Conservation (phyloP, 2,113 vertebrate species). For the Danionella cerebrum region DNA sequence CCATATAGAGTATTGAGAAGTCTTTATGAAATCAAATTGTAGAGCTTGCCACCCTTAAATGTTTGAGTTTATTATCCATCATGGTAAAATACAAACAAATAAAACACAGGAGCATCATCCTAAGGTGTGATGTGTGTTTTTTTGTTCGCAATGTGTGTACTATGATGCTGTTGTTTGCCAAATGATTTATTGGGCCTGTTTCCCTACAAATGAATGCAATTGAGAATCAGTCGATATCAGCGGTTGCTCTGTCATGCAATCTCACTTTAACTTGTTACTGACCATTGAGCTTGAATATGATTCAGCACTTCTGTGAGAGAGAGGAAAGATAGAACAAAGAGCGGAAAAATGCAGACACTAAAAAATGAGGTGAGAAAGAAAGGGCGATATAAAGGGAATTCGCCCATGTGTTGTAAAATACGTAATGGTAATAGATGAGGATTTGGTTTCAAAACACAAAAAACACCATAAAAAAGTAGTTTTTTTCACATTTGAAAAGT, state of each 20-base stretch:
- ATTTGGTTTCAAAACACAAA: too few species aligned
- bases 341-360: not conserved
- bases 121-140: not conserved
- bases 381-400: not conserved
- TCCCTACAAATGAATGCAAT: constrained; percentile 19
- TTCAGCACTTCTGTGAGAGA: constrained; percentile 18
- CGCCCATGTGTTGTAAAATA: too few species aligned
- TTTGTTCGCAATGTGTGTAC: not conserved
- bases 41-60: too few species aligned
- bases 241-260: constrained; percentile 19
- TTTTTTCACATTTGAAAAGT: too few species aligned
- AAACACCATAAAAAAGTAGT: too few species aligned
- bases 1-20: too few species aligned
- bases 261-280: constrained; percentile 8
- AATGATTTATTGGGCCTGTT: constrained; percentile 28
- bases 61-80: too few species aligned
- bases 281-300: constrained; percentile 17
- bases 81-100: too few species aligned
- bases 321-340: not conserved
- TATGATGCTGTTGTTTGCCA: not conserved
- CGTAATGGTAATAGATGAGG: too few species aligned
- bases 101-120: not conserved
- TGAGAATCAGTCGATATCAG: constrained; percentile 13
- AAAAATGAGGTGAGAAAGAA: not conserved
- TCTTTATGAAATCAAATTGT: too few species aligned